Percentiles rank a stretch among this genome's conserved stretches.
Conservation (phyloP, 2,888 invertebrate species). For the Conomelus anceps region DNA sequence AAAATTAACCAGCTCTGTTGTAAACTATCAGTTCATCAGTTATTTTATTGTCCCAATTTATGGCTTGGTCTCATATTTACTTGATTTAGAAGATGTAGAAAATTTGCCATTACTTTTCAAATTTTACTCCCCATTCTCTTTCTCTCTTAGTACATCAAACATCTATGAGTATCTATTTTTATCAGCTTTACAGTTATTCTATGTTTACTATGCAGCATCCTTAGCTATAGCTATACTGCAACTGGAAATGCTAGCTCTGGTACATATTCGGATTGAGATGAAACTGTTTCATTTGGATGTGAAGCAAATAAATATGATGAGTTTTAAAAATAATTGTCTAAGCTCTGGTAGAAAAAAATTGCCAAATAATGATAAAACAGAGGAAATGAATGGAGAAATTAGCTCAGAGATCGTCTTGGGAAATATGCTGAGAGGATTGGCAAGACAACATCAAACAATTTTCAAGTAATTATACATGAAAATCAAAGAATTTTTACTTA, state of each 20-base stretch:
- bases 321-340: background rate
- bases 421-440: background rate
- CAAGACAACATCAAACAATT: background rate
- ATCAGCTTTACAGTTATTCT: background rate
- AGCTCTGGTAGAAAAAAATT: background rate
- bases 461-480: background rate
- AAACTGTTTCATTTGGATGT: background rate
- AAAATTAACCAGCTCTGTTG: background rate
- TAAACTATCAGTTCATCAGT: background rate
- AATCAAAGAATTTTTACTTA: too few relatives aligned
- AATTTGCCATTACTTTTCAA: background rate
- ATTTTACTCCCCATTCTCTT: background rate
- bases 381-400: background rate
- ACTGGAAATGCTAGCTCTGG: background rate
- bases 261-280: background rate
- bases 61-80: background rate
- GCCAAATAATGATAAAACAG: background rate
- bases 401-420: background rate
- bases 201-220: background rate
- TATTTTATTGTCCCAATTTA: background rate
- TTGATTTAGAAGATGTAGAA: background rate
- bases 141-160: background rate
- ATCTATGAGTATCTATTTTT: background rate
- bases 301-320: background rate
- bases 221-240: background rate